Base-by-base conservation (phyloP, 2,888 invertebrate species). In the Drosophila barbarae region DNA sequence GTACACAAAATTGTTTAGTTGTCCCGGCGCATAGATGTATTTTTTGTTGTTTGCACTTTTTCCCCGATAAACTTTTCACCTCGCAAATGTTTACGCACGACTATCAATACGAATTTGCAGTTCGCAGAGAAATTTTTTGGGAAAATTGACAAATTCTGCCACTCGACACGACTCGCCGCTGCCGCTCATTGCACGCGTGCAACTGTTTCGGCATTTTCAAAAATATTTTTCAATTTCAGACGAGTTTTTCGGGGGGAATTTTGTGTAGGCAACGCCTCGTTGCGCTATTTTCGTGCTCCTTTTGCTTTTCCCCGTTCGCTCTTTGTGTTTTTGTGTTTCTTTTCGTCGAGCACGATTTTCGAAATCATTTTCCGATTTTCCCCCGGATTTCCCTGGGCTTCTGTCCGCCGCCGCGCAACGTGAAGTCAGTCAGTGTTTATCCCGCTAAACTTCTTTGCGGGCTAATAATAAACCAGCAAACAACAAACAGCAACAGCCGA, bases 391-490 rank as follows among this genome's bases (percentile, higher is more conserved):
- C 46, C 46, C 28, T 26, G 9, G 49, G 49, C 21, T 55, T 44
- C 38, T 18, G 32, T 32, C 15, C 47, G 68, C 59, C 61, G 74
- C 71, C 73, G 15, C 36, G 15, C 36, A 36, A 36, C 36, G 69
- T 69, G 70, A 71, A 81, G 69, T 66, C 68, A 69, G 73, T 76
- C 41, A 41, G 70, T 81, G 78, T 84, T 81, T 81, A 77, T 68
- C 72, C 73, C 69, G 61, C 73, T 61, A 68, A 80, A 80, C 79
- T 83, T 80, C 74, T 77, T 77, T 77, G 71, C 53, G 69, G 72
- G 78, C 81, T 78, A 78, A 78, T 78, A 65, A 78, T 78, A 78
- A 78, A 76, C 74, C 50, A 41, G 66, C 51, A 65, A 53, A 46
- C 63, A 49, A 39, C 55, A 32, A 59, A 30, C 47, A 38, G 49